Evolutionary conservation across 1,140 invertebrate genomes (phyloP), one percentile per base, ranked within the genome.

Genomic region (Drosophila athabasca): DNA sequence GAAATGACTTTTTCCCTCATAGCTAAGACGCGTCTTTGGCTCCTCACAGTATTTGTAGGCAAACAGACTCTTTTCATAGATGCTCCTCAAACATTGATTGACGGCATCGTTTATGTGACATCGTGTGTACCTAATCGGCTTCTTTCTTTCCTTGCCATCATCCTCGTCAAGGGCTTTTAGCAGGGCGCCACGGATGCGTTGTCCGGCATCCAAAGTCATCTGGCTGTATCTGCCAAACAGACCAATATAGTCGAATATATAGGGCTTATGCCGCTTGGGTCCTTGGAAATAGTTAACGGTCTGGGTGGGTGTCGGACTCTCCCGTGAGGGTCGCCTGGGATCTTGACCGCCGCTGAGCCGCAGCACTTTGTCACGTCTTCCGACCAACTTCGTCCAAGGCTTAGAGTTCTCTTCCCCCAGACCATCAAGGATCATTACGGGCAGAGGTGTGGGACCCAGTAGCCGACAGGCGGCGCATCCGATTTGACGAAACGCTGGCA

Each of bases 11-110:
- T 4, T 41, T 15, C 2, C 6, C n/a, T 26, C 17, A 15, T 54
- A 41, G 3, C 19, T 17, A 1, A 46, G 41, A n/a, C 60, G 51
- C 9, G 45, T 13, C 9, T 7, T 17, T 11, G 50, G 17, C 6
- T 5, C 13, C 3, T 9, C 29, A 5, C 8, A 4, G 6, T 7
- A 1, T 5, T 31, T 22, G 6, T 24, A n/a, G n/a, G 26, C 15
- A 3, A 64, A 19, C 11, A 64, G 11, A 19, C 60, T 54, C 13
- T 43, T 54, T 4, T 69, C 31, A 6, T 64, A 64, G 19, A 69
- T 69, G 35, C 43, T 55, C 9, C 52, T 6, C 2, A 55, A 60
- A 48, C 66, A 64, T 3, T 62, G 24, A 29, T 13, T 26, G 3
- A 69, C 17, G 2, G 51, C 60, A 17, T 69, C 17, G 17, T 17